Conservation (phyloP, 2,888 invertebrate species). For the Phengaris arion region DNA sequence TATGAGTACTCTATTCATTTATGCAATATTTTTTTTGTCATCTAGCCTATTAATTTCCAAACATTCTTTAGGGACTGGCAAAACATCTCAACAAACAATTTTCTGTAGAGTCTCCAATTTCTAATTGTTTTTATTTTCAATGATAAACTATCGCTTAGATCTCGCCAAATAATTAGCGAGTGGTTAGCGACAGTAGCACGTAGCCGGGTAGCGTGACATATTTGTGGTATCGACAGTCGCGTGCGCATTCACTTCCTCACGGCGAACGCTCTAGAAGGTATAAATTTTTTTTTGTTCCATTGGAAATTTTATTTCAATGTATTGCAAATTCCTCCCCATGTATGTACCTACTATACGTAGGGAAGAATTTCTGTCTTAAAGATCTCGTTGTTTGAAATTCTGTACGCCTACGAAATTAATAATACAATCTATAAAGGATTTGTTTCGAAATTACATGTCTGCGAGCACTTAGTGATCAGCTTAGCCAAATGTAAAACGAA, state of each 20-base stretch:
- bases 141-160: background rate
- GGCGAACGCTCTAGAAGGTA: background rate
- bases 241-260: constrained; percentile 26
- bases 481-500: background rate
- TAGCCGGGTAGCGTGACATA: constrained; percentile 6
- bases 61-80: background rate
- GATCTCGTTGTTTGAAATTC: background rate
- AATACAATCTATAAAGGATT: background rate
- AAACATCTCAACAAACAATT: too few relatives aligned
- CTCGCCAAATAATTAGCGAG: background rate
- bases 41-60: background rate
- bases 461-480: background rate
- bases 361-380: background rate
- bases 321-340: background rate
- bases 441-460: background rate
- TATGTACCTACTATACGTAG: background rate
- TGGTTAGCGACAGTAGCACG: background rate
- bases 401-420: background rate
- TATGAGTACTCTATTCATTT: too few relatives aligned
- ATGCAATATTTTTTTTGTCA: too few relatives aligned
- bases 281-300: background rate
- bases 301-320: constrained; percentile 5
- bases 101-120: too few relatives aligned
- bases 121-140: background rate
- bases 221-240: constrained; percentile 22